phyloP scores from a whole-genome alignment of 2,113 vertebrate species.

The Erythrocercus mccallii region DNA sequence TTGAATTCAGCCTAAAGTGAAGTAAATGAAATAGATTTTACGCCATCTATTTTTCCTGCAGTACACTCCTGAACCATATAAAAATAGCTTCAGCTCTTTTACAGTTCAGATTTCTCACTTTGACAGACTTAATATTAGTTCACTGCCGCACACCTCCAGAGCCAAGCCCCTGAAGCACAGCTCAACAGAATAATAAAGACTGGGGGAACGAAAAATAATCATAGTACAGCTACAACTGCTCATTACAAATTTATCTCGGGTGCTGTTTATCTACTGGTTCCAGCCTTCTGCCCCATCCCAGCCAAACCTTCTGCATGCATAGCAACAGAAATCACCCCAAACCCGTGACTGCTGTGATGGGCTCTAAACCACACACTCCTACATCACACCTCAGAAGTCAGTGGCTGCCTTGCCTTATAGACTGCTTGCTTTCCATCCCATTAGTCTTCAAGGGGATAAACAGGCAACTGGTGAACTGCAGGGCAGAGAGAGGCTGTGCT shows the following conservation, averaged over 20 bases:
- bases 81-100: neutral
- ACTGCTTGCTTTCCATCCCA: neutral
- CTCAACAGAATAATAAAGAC: constrained; percentile 12
- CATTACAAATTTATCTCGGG: neutral
- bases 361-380: neutral
- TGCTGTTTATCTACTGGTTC: constrained; percentile 1
- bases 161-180: neutral
- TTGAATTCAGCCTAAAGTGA: neutral
- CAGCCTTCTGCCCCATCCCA: neutral
- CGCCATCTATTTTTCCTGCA: neutral
- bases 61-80: neutral
- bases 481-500: neutral
- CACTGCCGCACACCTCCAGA: neutral
- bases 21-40: neutral
- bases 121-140: neutral
- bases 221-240: neutral
- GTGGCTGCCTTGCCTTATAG: neutral
- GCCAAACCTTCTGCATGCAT: neutral
- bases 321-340: neutral
- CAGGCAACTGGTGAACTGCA: neutral
- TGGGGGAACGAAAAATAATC: neutral
- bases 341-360: neutral
- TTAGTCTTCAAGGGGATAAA: neutral
- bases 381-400: fast-evolving
- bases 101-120: neutral